A percentile compares a stretch with the other conserved stretches of the same genome.
Evolutionary conservation across 2,888 invertebrate genomes (phyloP).

Genomic region (Prostheceraeus crozeri): DNA sequence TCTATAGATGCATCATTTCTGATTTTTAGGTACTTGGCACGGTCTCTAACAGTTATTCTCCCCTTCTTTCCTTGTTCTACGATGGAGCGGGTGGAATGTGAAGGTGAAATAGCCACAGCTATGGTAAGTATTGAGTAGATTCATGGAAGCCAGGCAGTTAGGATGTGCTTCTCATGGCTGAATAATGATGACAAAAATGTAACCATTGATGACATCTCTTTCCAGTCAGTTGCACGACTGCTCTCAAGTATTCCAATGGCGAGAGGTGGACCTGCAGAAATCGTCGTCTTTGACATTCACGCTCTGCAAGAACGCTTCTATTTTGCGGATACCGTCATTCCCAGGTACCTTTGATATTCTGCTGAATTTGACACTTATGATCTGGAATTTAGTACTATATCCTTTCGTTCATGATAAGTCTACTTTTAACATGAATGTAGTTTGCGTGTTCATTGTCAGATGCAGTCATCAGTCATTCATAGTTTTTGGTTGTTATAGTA

Average conservation of each 20-base stretch:
- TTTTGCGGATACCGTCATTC: slow-evolving; percentile 55
- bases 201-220: background rate
- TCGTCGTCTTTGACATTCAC: slow-evolving; percentile 57
- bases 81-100: slow-evolving; percentile 57
- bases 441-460: too few species aligned
- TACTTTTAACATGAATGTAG: too few species aligned
- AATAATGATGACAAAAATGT: too few species aligned
- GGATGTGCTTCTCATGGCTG: too few species aligned
- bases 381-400: too few species aligned
- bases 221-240: slow-evolving; percentile 54
- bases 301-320: slow-evolving; percentile 58
- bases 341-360: slow-evolving; percentile 46
- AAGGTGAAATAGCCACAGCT: slow-evolving; percentile 58
- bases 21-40: slow-evolving; percentile 51
- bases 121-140: slow-evolving; percentile 48
- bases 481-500: too few species aligned
- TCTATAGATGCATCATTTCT: background rate
- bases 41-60: slow-evolving; percentile 55
- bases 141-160: background rate
- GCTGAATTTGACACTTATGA: too few species aligned
- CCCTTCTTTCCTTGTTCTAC: slow-evolving; percentile 58
- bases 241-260: slow-evolving; percentile 55
- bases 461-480: too few species aligned
- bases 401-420: too few species aligned
- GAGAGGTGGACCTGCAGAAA: slow-evolving; percentile 55